Percentiles rank a stretch among this genome's conserved stretches.
Conservation (phyloP, 2,113 vertebrate species). For the Cervus canadensis region DNA sequence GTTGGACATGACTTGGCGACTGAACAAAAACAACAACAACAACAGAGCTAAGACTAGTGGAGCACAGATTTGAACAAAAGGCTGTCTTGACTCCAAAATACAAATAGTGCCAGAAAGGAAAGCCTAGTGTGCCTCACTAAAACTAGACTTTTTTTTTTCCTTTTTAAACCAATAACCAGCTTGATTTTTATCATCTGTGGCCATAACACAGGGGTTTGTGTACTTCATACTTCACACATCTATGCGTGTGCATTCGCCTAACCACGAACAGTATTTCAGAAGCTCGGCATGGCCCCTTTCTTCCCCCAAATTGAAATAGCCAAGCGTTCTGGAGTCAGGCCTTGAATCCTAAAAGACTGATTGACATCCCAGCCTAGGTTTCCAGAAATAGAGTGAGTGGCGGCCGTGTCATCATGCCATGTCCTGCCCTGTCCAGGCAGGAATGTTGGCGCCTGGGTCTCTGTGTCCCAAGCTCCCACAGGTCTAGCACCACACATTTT, state of each 20-base stretch:
- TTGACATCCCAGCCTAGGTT: not conserved
- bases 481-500: not conserved
- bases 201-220: not conserved
- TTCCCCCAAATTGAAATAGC: not conserved
- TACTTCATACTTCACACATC: not conserved
- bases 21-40: not conserved
- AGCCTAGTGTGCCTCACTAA: not conserved
- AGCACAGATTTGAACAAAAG: not conserved
- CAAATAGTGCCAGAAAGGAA: not conserved
- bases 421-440: not conserved
- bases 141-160: not conserved
- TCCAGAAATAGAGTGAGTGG: not conserved
- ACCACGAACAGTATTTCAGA: not conserved
- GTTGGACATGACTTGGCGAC: not conserved
- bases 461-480: not conserved
- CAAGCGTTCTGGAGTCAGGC: not conserved
- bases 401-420: not conserved
- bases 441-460: not conserved
- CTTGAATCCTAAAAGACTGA: not conserved
- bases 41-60: not conserved
- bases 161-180: not conserved
- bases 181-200: not conserved
- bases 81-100: not conserved
- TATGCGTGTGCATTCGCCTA: rapidly evolving
- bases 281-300: not conserved